Evolutionary conservation across 2,888 invertebrate species (phyloP).

Genomic region (Ommatoiulus sabulosus): DNA sequence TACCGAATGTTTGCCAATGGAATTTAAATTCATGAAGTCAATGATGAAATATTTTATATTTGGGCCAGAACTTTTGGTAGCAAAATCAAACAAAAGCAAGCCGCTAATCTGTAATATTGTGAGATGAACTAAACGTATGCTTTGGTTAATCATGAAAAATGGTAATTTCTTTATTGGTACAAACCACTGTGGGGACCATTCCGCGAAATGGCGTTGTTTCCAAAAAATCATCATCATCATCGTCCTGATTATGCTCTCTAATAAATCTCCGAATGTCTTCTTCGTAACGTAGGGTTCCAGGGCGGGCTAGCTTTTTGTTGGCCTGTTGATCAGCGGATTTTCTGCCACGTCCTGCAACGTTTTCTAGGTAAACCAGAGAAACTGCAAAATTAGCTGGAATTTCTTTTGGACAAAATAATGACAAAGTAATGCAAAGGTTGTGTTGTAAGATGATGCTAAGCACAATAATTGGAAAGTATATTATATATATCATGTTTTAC

Average conservation of each 20-base stretch:
- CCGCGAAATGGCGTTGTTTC: not conserved
- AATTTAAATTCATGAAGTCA: too few species aligned
- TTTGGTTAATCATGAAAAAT: too few species aligned
- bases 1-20: too few species aligned
- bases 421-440: too few species aligned
- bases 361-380: not conserved
- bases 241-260: not conserved
- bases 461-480: too few species aligned
- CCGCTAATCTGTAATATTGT: too few species aligned
- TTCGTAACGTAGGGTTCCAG: not conserved
- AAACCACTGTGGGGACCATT: not conserved
- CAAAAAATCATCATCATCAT: slow-evolving; percentile 34
- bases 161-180: not conserved
- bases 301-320: not conserved
- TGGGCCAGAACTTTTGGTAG: too few species aligned
- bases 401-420: not conserved
- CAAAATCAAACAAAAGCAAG: too few species aligned
- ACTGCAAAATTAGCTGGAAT: not conserved
- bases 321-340: not conserved
- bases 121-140: too few species aligned
- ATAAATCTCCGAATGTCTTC: not conserved
- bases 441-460: too few species aligned
- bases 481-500: too few species aligned
- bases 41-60: too few species aligned
- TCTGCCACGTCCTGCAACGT: not conserved